Conservation (phyloP, 2,888 invertebrate species). For the Asteroscopus sphinx region DNA sequence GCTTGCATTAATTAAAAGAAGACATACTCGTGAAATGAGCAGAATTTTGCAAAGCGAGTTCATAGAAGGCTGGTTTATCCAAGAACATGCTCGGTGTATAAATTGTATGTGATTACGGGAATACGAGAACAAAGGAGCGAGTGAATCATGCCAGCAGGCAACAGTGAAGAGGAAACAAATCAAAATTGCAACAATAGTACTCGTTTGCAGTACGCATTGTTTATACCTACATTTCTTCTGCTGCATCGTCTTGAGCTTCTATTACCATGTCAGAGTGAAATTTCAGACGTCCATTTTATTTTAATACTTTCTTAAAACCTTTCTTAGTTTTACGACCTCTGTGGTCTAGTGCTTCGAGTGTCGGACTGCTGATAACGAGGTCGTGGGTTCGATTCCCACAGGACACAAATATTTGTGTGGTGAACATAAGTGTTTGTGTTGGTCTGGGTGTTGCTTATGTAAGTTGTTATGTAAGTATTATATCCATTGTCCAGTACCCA, state of each 20-base stretch:
- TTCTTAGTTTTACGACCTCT: not conserved
- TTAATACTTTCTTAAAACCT: slow-evolving; percentile 1
- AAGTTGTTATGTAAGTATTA: too few species aligned
- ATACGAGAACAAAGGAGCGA: slow-evolving; percentile 57
- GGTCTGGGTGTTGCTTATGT: too few species aligned
- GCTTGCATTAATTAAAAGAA: slow-evolving; percentile 44
- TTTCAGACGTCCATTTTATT: slow-evolving; percentile 5
- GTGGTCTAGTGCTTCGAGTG: too few species aligned
- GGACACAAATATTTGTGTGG: too few species aligned
- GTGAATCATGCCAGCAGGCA: slow-evolving; percentile 29
- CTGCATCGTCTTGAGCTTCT: slow-evolving; percentile 11
- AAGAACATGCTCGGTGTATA: slow-evolving; percentile 45
- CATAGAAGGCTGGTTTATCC: slow-evolving; percentile 27
- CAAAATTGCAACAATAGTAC: slow-evolving; percentile 53
- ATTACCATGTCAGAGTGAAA: slow-evolving; percentile 13
- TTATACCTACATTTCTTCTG: slow-evolving; percentile 23
- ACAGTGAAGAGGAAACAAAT: slow-evolving; percentile 47
- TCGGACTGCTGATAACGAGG: too few species aligned
- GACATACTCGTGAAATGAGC: slow-evolving; percentile 24
- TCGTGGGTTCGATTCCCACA: too few species aligned
- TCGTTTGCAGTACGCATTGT: slow-evolving; percentile 37
- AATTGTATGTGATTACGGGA: slow-evolving; percentile 63
- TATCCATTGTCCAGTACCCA: too few species aligned
- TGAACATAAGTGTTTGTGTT: too few species aligned
- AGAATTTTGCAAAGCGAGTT: slow-evolving; percentile 15